phyloP scores from a whole-genome alignment of 2,888 invertebrate species.

The Hydrotaea cyrtoneurina region DNA sequence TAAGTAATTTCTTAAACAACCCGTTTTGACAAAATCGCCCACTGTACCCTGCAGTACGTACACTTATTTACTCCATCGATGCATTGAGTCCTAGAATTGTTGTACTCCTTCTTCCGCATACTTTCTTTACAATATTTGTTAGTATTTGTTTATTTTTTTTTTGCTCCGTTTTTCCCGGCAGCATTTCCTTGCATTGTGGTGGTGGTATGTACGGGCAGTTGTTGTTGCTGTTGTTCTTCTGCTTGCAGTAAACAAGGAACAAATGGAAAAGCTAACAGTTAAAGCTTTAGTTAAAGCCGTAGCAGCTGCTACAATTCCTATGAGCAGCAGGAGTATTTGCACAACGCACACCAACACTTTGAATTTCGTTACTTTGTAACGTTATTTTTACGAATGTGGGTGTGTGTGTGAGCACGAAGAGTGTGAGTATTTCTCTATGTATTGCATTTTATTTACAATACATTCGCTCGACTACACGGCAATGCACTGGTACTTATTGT shows the following conservation, averaged over 20 bases:
- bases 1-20: no score
- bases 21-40: not conserved
- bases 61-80: conserved; percentile 10
- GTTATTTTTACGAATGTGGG: not conserved
- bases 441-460: conserved; percentile 34
- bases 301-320: conserved; percentile 54
- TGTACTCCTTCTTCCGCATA: conserved; percentile 3
- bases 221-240: not conserved
- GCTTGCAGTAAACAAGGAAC: not conserved
- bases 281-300: conserved; percentile 37
- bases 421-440: conserved; percentile 13
- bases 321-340: not conserved
- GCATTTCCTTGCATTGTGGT: not conserved
- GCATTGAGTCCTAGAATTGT: conserved; percentile 14
- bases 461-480: not conserved
- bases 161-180: not conserved
- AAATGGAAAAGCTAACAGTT: conserved; percentile 39
- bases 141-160: conserved; percentile 21
- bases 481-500: not conserved
- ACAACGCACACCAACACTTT: not conserved
- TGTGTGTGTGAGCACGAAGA: not conserved
- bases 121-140: not conserved
- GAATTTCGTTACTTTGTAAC: conserved; percentile 16
- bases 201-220: not conserved
- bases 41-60: not conserved